Percentiles rank a stretch among this genome's conserved stretches.
phyloP scores from a whole-genome alignment of 2,888 invertebrate species.

The Mesorhabditis sp. region DNA sequence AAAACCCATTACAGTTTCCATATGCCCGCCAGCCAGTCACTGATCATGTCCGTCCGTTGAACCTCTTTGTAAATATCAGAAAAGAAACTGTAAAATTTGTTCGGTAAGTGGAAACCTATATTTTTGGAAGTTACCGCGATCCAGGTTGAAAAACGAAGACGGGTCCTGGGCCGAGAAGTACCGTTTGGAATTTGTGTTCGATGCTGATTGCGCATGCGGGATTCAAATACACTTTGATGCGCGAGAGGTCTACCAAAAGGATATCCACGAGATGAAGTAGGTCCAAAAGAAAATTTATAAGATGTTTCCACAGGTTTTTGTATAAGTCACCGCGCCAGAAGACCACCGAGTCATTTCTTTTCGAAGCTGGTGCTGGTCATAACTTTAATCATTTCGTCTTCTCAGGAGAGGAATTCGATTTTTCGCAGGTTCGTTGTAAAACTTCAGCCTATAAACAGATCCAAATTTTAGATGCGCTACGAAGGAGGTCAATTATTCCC shows the following conservation, averaged over 20 bases:
- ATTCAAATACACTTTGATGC: constrained; percentile 94
- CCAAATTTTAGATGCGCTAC: constrained; percentile 14
- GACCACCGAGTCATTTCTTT: constrained; percentile 66
- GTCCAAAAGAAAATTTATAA: constrained; percentile 6
- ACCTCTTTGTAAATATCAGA: constrained; percentile 89
- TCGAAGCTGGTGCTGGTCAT: constrained; percentile 89
- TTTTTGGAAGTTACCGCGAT: neutral
- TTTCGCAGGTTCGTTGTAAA: constrained; percentile 54
- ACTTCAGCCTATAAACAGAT: neutral
- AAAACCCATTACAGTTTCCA: constrained; percentile 63
- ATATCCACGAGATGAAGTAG: constrained; percentile 25
- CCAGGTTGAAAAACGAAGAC: constrained; percentile 24
- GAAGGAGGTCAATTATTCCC: constrained; percentile 36
- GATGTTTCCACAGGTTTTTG: constrained; percentile 50
- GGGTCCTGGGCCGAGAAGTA: constrained; percentile 65
- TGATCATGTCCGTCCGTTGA: constrained; percentile 92
- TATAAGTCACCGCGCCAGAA: constrained; percentile 60
- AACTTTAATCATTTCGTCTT: constrained; percentile 84
- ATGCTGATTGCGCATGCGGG: constrained; percentile 87
- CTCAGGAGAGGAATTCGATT: constrained; percentile 75
- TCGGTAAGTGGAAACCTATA: constrained; percentile 61
- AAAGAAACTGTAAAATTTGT: constrained; percentile 92
- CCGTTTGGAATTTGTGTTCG: constrained; percentile 94
- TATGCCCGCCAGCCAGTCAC: constrained; percentile 66
- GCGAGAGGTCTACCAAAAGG: constrained; percentile 74